Base-by-base conservation (phyloP, 2,888 invertebrate species). In the Scrobipalpa costella region DNA sequence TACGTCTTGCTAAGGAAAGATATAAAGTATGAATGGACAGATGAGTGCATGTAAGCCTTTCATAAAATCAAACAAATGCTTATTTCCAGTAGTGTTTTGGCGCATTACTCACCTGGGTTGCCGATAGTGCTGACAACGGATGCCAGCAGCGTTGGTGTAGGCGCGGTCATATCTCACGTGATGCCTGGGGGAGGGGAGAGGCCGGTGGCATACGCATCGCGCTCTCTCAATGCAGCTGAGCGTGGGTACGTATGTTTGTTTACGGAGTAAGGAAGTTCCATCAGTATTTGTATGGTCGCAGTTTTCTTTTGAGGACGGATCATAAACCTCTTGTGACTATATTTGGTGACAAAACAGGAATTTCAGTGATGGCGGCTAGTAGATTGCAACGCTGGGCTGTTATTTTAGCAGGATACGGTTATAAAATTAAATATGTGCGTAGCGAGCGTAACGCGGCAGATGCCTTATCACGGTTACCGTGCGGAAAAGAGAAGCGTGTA, bases 121-220 rank as follows among this genome's bases (percentile, higher is more conserved):
- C 67, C 64, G 50, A 17, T 67, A 11, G 59, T 65, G 7, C 40
- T 67, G 44, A 65, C 21, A 36, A 17, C 33, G 57, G 62, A 52
- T 63, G 64, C 33, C 62, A 63, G 44, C 59, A 17, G 33, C 5
- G 21, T 11, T 6, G 40, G 59, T 1, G 21, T 40, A 1, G 59
- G 40, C 11, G 65, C 63, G n/a, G 67, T 67, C 58, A 36, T 67
- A 64, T 67, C 59, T 40, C 57, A 5, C 64, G 64, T 65, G 52
- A 63, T 61, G 62, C 65, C 66, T 2, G 64, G 63, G 33, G 65
- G 59, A 13, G 59, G 61, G 2, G 52, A 61, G n/a, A 59, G 61
- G 5, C 40, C 63, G 27, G 49, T 63, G 7, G 58, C 60, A 9
- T 64, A 61, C 57, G 64, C 63, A 7, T 66, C 63, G 21, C 62